phyloP scores from a whole-genome alignment of 2,797 vertebrate genomes.

The Melanotaenia trifasciata region DNA sequence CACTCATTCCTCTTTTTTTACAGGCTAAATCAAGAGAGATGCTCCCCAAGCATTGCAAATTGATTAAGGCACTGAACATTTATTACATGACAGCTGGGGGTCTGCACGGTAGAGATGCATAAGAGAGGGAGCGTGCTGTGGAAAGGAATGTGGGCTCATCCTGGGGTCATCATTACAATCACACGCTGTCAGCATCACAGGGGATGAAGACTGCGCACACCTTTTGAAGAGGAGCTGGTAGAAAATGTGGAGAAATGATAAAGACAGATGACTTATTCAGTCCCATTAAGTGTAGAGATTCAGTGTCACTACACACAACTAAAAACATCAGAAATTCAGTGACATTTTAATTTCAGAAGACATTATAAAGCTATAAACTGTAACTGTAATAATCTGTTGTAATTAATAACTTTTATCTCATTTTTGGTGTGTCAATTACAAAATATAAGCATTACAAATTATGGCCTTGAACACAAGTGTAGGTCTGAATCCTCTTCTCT shows the following conservation, averaged over 20 bases:
- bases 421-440: background rate
- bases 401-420: fast-evolving
- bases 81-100: conserved; percentile 83
- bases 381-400: background rate
- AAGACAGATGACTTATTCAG: conserved; percentile 29
- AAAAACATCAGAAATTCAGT: background rate
- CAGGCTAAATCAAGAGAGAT: conserved; percentile 81
- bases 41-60: conserved; percentile 86
- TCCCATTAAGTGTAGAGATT: conserved; percentile 13
- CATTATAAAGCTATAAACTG: too few species aligned
- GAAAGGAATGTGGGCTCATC: conserved; percentile 63
- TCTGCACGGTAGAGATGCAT: conserved; percentile 63
- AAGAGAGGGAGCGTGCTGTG: conserved; percentile 62
- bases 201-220: conserved; percentile 17
- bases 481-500: background rate
- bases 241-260: conserved; percentile 48
- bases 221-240: conserved; percentile 28
- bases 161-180: conserved; percentile 66
- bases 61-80: conserved; percentile 86
- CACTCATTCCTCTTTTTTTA: conserved; percentile 64
- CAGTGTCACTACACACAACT: background rate
- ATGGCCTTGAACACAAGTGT: background rate
- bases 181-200: conserved; percentile 53
- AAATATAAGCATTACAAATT: background rate
- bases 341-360: too few species aligned